Conservation (phyloP, 2,888 invertebrate genomes). For the Craniophora ligustri region DNA sequence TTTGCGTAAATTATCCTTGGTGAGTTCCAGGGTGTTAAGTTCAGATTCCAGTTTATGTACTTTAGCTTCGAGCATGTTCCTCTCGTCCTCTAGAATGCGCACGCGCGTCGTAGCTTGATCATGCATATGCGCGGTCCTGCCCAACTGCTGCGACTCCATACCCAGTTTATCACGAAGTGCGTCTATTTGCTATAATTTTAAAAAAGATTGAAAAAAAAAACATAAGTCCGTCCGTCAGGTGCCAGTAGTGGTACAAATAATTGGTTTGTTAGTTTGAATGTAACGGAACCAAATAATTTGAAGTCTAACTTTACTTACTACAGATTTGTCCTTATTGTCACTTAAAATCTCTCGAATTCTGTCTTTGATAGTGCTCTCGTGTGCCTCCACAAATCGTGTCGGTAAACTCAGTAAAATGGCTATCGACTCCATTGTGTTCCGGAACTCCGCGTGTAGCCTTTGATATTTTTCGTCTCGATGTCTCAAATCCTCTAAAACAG, state of each 20-base stretch:
- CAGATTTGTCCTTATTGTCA: slow-evolving; percentile 93
- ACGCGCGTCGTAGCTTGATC: slow-evolving; percentile 90
- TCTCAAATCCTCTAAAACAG: slow-evolving; percentile 90
- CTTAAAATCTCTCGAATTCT: slow-evolving; percentile 92
- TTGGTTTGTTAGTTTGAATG: no score
- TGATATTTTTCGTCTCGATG: slow-evolving; percentile 91
- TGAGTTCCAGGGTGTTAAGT: slow-evolving; percentile 91
- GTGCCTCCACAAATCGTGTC: slow-evolving; percentile 92
- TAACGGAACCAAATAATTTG: no score
- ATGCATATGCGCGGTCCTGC: slow-evolving; percentile 90
- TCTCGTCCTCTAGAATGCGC: slow-evolving; percentile 92
- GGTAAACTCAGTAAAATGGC: slow-evolving; percentile 92
- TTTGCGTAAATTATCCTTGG: slow-evolving; percentile 91
- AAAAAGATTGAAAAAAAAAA: no score
- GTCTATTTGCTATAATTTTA: slow-evolving; percentile 90
- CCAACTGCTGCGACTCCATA: slow-evolving; percentile 92
- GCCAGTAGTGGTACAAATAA: no score
- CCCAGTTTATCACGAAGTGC: slow-evolving; percentile 93
- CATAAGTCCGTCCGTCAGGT: no score
- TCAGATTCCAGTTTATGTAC: slow-evolving; percentile 94
- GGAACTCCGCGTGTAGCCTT: slow-evolving; percentile 90
- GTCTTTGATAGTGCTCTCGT: slow-evolving; percentile 94
- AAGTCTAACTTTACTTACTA: slow-evolving; percentile 84
- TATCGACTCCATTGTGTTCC: slow-evolving; percentile 91
- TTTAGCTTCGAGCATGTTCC: slow-evolving; percentile 91